Evolutionary conservation across 2,113 vertebrate species (phyloP), one percentile per base, ranked within the genome.

Genomic region (Procavia capensis): DNA sequence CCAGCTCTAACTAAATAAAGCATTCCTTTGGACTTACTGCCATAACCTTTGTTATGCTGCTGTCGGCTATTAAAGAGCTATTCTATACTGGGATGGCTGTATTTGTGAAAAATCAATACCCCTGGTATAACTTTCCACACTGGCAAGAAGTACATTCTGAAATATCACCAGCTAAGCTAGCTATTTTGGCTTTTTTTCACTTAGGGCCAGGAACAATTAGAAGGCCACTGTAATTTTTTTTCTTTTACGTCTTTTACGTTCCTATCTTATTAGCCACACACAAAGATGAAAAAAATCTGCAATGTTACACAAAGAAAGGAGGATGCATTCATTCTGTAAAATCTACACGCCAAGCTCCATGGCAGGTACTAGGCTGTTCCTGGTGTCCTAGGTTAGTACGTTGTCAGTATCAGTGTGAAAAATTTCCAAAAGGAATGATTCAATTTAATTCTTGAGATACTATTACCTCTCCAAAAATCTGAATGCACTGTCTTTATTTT

Each of bases 1-100:
- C 86, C 45, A 87, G 75, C 50, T 22, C 75, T 94, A 95, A 76
- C 90, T 96, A 93, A 96, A 97, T 91, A 39, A 95, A 96, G 90
- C 75, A 81, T 84, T 94, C 88, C 82, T 95, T 90, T 11, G 3
- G 76, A 93, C 80, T 91, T 72, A 31, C 43, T 86, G 68, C 88
- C 91, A 81, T 89, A 95, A 89, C 88, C 86, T 97, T 95, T 93
- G 94, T 90, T 91, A 78, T 68, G 95, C 64, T 85, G 92, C 93
- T 94, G 88, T 84, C 70, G 92, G 91, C 70, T 87, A 83, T 79
- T 89, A 94, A 91, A 93, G 85, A 82, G 59, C 82, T 93, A 31
- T 72, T 95, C 80, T 91, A 80, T 82, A 88, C 94, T 70, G 57
- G 74, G 82, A 92, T 78, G 39, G 61, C 92, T 94, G 25, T 92